Percentiles rank a stretch among this genome's conserved stretches.
Conservation (phyloP, 2,888 invertebrate species). For the Agonopterix alstromeriana region DNA sequence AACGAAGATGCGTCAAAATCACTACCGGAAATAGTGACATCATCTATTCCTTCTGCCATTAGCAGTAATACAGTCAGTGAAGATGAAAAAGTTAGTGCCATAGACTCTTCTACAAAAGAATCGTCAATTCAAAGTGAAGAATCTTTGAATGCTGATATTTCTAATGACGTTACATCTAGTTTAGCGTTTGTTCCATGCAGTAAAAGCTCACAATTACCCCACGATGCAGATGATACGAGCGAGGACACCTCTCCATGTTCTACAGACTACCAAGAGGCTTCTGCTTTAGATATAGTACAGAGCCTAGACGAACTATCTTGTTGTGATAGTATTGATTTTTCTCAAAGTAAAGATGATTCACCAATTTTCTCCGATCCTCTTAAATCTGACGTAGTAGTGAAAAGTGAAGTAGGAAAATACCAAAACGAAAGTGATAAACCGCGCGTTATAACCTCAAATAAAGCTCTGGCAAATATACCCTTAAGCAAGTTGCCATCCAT, state of each 20-base stretch:
- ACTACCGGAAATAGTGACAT: constrained; percentile 3
- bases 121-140: constrained; percentile 55
- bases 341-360: constrained; percentile 67
- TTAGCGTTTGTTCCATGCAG: constrained; percentile 66
- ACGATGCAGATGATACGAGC: constrained; percentile 55
- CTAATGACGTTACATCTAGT: constrained; percentile 66
- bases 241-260: constrained; percentile 68
- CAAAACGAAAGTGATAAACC: constrained; percentile 14
- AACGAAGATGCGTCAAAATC: neutral
- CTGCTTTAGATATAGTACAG: constrained; percentile 59
- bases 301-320: constrained; percentile 61
- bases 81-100: constrained; percentile 35
- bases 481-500: constrained; percentile 54
- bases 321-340: constrained; percentile 62
- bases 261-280: constrained; percentile 69
- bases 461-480: constrained; percentile 37
- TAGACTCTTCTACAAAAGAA: constrained; percentile 37
- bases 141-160: constrained; percentile 62
- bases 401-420: constrained; percentile 12
- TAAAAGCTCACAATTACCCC: constrained; percentile 55
- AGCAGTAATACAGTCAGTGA: constrained; percentile 35
- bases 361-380: constrained; percentile 31
- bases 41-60: constrained; percentile 16
- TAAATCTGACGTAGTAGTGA: constrained; percentile 19
- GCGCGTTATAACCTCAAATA: constrained; percentile 17